A percentile compares a stretch with the other conserved stretches of the same genome.
Conservation (phyloP, 1,140 invertebrate genomes). For the Lepidurus couesii region DNA sequence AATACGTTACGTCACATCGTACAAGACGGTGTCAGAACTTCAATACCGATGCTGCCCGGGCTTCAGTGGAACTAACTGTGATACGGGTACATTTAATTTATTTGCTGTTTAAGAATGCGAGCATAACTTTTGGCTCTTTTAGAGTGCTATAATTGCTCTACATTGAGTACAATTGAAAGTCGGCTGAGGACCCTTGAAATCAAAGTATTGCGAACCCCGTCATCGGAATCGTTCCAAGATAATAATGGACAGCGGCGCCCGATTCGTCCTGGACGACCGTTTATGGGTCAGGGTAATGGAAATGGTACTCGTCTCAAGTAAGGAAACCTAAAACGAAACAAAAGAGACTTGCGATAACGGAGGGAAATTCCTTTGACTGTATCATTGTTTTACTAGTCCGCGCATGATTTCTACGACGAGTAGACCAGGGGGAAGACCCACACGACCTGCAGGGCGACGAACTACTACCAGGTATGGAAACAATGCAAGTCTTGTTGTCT, state of each 20-base stretch:
- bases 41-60: slow-evolving; percentile 36
- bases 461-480: slow-evolving; percentile 11
- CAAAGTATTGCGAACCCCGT: neutral
- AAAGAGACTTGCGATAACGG: neutral
- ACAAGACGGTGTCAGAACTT: slow-evolving; percentile 33
- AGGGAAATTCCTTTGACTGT: neutral
- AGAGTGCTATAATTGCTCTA: slow-evolving; percentile 36
- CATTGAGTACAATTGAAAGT: slow-evolving; percentile 29
- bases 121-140: neutral
- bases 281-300: slow-evolving; percentile 30
- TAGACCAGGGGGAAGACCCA: neutral
- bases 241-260: neutral
- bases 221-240: neutral
- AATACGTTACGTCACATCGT: slow-evolving; percentile 31
- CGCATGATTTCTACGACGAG: neutral
- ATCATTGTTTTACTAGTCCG: neutral
- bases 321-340: neutral
- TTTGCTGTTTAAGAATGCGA: neutral
- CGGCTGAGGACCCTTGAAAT: slow-evolving; percentile 27
- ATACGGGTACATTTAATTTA: slow-evolving; percentile 33
- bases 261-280: slow-evolving; percentile 31
- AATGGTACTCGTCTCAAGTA: slow-evolving; percentile 13
- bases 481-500: slow-evolving; percentile 13
- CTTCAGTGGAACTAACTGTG: slow-evolving; percentile 35
- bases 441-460: slow-evolving; percentile 23